Base-by-base conservation (phyloP, 2,888 invertebrate genomes). In the Platycheirus rosarum region DNA sequence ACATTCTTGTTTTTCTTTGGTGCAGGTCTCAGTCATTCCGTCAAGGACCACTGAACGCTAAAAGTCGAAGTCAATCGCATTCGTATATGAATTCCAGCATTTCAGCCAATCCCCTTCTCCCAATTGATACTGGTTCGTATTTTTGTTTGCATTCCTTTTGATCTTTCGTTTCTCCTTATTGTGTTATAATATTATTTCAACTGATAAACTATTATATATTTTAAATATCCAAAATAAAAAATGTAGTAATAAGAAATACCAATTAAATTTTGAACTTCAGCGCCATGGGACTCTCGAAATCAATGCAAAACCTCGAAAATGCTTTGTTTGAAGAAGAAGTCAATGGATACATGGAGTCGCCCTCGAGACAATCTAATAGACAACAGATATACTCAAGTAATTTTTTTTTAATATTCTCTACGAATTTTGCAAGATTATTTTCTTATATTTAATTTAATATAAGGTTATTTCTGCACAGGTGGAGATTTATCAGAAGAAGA, bases 21-120 rank as follows among this genome's bases (percentile, higher is more conserved):
- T 90, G 90, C 95, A 97, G 97, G 96, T 97, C 96, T 93, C 96
- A 96, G 92, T 97, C 97, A 93, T 97, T 96, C 94, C 96, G 96
- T 92, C 95, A 96, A 90, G 91, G 91, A 87, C 90, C 91, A 88
- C 89, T 91, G 89, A 91, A 91, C 89, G 89, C 90, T 88, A 91
- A 90, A 91, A 91, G 89, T 89, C 90, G 91, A 90, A 91, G 91
- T 89, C 91, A 91, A 88, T 91, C 91, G 92, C 92, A 92, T 91
- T 92, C 93, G 91, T 93, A 93, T 92, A 94, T 94, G 92, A 95
- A 95, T 93, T 94, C 95, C 93, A 96, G 95, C 94, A 94, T 96
- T 93, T 96, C 96, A 92, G 96, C 96, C 92, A 96, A 96, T 93
- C 96, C 96, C 92, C 94, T 97, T 93, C 95, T 97, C 94, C 97